A percentile compares a stretch with the other conserved stretches of the same genome.
These are phyloP conservation scores for Laspeyria flexula DNA, from an alignment of 2,888 invertebrate species.

Conservation along the genomic window DNA sequence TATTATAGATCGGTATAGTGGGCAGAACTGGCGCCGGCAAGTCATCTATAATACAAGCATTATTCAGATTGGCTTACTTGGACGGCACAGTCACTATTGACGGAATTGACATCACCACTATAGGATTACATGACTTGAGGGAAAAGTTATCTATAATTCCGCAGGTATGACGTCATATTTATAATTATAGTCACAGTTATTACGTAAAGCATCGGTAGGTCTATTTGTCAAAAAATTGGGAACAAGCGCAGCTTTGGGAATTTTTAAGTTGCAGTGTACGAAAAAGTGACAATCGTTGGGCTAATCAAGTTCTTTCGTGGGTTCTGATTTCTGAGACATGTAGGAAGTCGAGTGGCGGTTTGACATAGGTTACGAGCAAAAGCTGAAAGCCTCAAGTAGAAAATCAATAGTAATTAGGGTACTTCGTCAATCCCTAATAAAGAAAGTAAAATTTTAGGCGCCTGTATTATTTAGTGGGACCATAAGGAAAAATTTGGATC, in stretches of 20 bases:
- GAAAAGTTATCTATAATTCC: conserved; percentile 88
- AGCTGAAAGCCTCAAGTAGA: too few relatives aligned
- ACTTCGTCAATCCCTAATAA: too few relatives aligned
- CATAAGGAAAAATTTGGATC: conserved; percentile 92
- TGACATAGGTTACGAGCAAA: too few relatives aligned
- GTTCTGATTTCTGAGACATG: too few relatives aligned
- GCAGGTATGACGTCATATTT: conserved; percentile 63
- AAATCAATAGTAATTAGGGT: too few relatives aligned
- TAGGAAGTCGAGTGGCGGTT: too few relatives aligned
- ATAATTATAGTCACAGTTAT: background rate
- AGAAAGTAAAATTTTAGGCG: conserved; percentile 85
- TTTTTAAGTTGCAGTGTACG: too few relatives aligned
- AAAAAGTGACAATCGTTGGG: too few relatives aligned
- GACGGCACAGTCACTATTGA: conserved; percentile 90
- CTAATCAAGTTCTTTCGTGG: too few relatives aligned
- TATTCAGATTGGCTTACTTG: conserved; percentile 88
- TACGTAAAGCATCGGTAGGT: too few relatives aligned
- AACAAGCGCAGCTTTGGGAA: too few relatives aligned
- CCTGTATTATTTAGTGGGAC: conserved; percentile 94
- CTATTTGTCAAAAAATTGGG: too few relatives aligned
- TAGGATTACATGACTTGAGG: conserved; percentile 87
- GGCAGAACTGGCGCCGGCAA: conserved; percentile 90
- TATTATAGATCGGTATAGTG: conserved; percentile 87
- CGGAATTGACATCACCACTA: conserved; percentile 84
- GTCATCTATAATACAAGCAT: conserved; percentile 88